A percentile compares a stretch with the other conserved stretches of the same genome.
Evolutionary conservation across 2,888 invertebrate species (phyloP).

Genomic region (Thumatha senex): DNA sequence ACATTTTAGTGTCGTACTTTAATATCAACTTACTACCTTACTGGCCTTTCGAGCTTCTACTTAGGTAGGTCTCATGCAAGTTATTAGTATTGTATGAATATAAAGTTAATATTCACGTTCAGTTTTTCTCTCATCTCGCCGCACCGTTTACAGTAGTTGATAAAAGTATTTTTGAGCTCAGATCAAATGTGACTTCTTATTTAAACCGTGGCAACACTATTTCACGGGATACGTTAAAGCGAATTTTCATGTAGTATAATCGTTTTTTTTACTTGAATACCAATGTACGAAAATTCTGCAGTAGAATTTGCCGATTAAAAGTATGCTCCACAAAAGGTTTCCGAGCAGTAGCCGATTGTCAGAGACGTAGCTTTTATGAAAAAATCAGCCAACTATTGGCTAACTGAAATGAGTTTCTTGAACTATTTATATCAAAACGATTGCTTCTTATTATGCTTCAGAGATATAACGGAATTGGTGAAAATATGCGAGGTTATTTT

Average conservation of each 20-base stretch:
- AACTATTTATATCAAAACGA: background rate
- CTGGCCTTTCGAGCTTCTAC: no score
- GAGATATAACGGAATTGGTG: no score
- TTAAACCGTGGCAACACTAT: background rate
- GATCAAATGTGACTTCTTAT: no score
- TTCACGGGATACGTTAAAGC: background rate
- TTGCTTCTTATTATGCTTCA: background rate
- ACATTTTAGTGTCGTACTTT: no score
- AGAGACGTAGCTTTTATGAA: background rate
- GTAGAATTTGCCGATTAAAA: background rate
- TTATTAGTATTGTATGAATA: no score
- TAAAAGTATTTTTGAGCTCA: no score
- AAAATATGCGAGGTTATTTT: no score
- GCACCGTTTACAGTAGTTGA: no score
- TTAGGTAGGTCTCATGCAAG: no score
- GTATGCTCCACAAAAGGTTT: conserved; percentile 5
- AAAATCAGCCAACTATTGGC: background rate
- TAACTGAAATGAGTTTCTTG: background rate
- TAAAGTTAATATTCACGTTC: no score
- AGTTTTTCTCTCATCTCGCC: no score
- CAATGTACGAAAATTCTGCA: background rate
- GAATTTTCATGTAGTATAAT: background rate
- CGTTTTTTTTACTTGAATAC: conserved; percentile 2
- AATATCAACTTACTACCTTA: no score
- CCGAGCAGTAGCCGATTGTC: background rate